Conservation (phyloP, 1,140 invertebrate species). For the Aphelinus certus region DNA sequence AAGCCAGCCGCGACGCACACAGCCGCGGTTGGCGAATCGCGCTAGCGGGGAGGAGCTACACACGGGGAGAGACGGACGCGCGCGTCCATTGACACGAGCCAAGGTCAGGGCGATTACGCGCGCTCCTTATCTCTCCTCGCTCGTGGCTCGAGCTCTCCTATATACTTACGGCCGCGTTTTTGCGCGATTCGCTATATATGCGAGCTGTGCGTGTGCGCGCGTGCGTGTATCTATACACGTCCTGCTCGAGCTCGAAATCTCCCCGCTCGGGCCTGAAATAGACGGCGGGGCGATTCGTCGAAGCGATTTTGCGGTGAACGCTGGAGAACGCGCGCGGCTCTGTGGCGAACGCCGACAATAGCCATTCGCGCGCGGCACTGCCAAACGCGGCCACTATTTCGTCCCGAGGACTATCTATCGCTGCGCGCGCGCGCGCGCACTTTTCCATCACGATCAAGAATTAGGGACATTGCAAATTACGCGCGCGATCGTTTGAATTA, state of each 20-base stretch:
- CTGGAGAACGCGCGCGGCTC: too few species aligned
- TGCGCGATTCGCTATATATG: too few species aligned
- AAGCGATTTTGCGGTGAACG: not conserved
- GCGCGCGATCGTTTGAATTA: too few species aligned
- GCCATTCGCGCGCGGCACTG: not conserved
- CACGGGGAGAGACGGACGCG: slow-evolving; percentile 1
- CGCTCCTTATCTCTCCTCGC: slow-evolving; percentile 19
- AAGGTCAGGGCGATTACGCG: slow-evolving; percentile 37
- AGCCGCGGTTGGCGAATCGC: too few species aligned
- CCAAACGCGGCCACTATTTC: too few species aligned
- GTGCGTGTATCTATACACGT: not conserved
- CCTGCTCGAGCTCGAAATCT: not conserved
- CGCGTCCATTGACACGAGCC: slow-evolving; percentile 40
- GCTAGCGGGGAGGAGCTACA: not conserved
- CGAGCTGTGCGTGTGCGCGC: not conserved
- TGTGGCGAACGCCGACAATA: too few species aligned
- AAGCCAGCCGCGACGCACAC: too few species aligned
- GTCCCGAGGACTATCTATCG: not conserved
- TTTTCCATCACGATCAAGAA: too few species aligned
- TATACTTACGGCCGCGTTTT: too few species aligned
- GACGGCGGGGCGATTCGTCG: not conserved
- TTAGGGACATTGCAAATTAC: too few species aligned
- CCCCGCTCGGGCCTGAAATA: not conserved
- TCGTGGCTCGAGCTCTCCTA: too few species aligned
- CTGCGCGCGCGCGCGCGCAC: not conserved